Conservation (phyloP, 2,797 vertebrate genomes). For the Nyctalus aviator region DNA sequence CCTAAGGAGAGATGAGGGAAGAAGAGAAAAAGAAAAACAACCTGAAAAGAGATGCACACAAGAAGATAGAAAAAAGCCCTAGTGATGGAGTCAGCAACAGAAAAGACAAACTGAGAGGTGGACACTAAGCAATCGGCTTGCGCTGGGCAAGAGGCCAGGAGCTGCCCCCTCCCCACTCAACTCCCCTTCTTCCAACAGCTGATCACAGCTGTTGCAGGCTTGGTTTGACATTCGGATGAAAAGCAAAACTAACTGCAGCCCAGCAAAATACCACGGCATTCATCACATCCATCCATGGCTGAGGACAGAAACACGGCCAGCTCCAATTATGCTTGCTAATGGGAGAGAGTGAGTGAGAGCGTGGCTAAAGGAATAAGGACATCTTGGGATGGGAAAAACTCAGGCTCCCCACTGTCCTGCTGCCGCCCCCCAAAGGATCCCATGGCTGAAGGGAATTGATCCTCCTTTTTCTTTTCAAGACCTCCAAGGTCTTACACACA, state of each 20-base stretch:
- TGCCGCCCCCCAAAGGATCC: neutral
- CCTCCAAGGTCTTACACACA: too few species aligned
- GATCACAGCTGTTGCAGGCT: constrained; percentile 78
- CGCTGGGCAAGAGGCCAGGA: constrained; percentile 53
- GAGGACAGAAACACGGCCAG: constrained; percentile 39
- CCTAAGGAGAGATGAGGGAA: neutral
- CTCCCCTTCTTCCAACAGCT: constrained; percentile 73
- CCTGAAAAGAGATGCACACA: neutral
- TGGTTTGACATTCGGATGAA: constrained; percentile 70
- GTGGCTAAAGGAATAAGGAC: neutral
- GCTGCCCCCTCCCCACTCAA: neutral
- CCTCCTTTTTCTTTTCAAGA: neutral
- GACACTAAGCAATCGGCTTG: neutral
- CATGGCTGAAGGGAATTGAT: neutral
- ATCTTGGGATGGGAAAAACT: neutral
- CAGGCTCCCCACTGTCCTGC: neutral
- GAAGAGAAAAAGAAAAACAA: neutral
- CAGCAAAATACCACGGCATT: constrained; percentile 28
- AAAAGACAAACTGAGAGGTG: neutral
- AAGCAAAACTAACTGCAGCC: constrained; percentile 61
- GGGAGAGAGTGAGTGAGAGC: neutral
- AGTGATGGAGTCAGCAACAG: neutral
- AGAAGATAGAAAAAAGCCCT: neutral
- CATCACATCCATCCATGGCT: neutral
- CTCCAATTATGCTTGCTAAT: neutral